A percentile compares a stretch with the other conserved stretches of the same genome.
Evolutionary conservation across 2,113 vertebrate species (phyloP).

Genomic region (Lasiurus cinereus): DNA sequence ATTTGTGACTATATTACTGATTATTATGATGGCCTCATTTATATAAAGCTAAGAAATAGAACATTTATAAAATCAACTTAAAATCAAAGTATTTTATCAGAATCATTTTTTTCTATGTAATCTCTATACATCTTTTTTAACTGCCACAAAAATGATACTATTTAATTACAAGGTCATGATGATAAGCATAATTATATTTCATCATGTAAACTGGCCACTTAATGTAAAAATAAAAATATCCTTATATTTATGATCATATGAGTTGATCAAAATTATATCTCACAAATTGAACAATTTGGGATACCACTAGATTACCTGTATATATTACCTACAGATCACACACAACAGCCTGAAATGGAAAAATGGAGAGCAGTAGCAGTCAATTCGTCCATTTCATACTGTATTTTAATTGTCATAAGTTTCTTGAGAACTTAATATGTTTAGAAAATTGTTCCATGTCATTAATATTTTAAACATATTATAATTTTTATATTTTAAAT

Average conservation of each 20-base stretch:
- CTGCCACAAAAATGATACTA: background rate
- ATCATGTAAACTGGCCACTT: background rate
- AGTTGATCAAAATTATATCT: background rate
- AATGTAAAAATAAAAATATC: background rate
- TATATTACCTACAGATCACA: background rate
- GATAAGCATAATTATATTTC: slow-evolving; percentile 5
- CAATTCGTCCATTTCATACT: background rate
- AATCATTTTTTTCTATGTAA: background rate
- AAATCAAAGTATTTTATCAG: background rate
- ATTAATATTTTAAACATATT: background rate
- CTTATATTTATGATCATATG: background rate
- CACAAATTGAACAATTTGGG: background rate
- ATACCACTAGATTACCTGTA: background rate
- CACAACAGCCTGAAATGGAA: background rate
- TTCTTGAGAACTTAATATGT: background rate
- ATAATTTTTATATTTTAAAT: background rate
- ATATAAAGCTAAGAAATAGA: background rate
- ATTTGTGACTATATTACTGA: background rate
- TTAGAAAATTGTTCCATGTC: background rate
- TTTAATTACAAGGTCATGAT: background rate
- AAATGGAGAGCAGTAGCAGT: background rate
- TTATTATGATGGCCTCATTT: background rate
- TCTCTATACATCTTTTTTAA: background rate
- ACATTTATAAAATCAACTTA: background rate
- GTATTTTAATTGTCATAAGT: background rate